A percentile compares a stretch with the other conserved stretches of the same genome.
Evolutionary conservation across 1,140 invertebrate genomes (phyloP).

Genomic region (Parasteatoda tepidariorum): DNA sequence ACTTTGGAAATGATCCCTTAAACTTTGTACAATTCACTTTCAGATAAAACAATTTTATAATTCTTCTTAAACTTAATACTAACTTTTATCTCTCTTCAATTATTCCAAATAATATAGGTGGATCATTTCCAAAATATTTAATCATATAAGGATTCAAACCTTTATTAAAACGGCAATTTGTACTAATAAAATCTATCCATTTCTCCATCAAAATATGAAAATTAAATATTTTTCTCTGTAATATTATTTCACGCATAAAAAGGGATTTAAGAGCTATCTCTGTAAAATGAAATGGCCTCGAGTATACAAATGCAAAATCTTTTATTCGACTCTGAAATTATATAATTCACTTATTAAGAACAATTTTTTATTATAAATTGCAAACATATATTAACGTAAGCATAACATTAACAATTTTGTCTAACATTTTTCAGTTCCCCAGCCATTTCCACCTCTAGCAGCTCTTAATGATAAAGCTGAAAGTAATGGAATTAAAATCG

Average conservation of each 20-base stretch:
- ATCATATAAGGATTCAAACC: neutral
- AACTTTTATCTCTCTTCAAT: neutral
- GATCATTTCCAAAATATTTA: constrained; percentile 6
- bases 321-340: constrained; percentile 6
- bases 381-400: too few species aligned
- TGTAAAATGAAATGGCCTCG: neutral
- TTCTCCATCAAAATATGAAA: neutral
- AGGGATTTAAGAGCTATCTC: constrained; percentile 6
- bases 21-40: constrained; percentile 19
- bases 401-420: constrained; percentile 16
- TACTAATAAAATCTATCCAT: neutral
- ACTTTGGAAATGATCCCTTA: constrained; percentile 12
- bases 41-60: constrained; percentile 21
- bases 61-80: neutral
- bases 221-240: neutral
- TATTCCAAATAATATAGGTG: constrained; percentile 10
- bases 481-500: constrained; percentile 8
- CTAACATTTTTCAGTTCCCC: constrained; percentile 21
- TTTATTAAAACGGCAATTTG: neutral
- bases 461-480: neutral
- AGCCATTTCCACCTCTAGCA: neutral
- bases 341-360: neutral
- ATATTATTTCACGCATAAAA: constrained; percentile 5
- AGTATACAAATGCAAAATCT: constrained; percentile 12
- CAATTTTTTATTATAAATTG: constrained; percentile 10